These are phyloP conservation scores for Halcyon leucocephala DNA, from an alignment of 2,797 vertebrate genomes.

Conservation along the genomic window DNA sequence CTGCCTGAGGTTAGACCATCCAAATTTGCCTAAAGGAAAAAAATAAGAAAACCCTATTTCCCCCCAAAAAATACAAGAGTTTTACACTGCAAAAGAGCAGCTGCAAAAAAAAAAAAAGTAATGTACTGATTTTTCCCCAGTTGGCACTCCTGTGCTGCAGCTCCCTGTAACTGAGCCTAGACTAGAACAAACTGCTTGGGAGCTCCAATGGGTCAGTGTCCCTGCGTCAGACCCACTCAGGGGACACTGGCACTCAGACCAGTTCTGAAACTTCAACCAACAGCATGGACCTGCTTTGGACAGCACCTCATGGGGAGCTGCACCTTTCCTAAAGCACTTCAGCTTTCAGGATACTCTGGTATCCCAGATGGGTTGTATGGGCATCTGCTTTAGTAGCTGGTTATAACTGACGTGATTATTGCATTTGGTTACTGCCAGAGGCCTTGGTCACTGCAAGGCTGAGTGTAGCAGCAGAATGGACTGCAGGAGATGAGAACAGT, in stretches of 20 bases:
- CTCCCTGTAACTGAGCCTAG: neutral
- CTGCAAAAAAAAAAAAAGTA: neutral
- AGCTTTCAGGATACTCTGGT: neutral
- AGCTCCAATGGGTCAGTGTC: neutral
- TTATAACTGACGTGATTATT: neutral
- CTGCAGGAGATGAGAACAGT: neutral
- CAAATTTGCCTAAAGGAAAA: neutral
- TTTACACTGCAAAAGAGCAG: neutral
- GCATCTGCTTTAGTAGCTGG: neutral
- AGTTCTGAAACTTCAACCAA: neutral
- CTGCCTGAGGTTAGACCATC: neutral
- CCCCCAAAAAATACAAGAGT: neutral
- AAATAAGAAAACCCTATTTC: neutral
- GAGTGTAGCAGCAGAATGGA: neutral
- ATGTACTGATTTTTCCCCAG: neutral
- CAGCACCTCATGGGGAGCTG: neutral
- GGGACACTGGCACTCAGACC: too few species aligned
- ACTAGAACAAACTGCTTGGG: neutral
- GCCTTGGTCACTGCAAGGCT: neutral
- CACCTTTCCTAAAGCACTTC: neutral
- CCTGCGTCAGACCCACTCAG: too few species aligned
- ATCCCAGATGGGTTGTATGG: neutral
- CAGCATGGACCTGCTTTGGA: fast-evolving
- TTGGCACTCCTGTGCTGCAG: neutral
- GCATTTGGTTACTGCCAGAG: neutral